These are phyloP conservation scores for Selenia dentaria DNA, from an alignment of 2,888 invertebrate species.

Conservation along the genomic window DNA sequence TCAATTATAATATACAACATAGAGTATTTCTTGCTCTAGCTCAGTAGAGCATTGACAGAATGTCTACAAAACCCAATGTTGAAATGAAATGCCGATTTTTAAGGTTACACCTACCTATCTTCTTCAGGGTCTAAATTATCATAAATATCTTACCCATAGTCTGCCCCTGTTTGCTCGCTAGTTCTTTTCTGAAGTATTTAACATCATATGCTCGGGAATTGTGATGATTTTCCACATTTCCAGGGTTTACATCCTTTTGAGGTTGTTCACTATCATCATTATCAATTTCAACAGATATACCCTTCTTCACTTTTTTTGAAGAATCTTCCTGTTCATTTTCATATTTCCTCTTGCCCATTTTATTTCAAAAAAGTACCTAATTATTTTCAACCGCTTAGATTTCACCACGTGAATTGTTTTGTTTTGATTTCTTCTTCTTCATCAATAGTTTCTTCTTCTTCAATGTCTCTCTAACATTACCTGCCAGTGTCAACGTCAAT, in stretches of 20 bases:
- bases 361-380: slow-evolving; percentile 25
- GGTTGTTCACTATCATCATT: slow-evolving; percentile 47
- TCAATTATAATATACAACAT: no score
- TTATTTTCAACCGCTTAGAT: slow-evolving; percentile 1
- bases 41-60: no score
- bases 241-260: slow-evolving; percentile 42
- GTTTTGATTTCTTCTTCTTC: no score
- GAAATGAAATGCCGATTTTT: no score
- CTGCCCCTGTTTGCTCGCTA: slow-evolving; percentile 79
- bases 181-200: slow-evolving; percentile 84
- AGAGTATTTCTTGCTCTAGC: no score
- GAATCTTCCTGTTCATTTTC: slow-evolving; percentile 44
- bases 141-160: slow-evolving; percentile 85
- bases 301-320: slow-evolving; percentile 51
- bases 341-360: slow-evolving; percentile 72
- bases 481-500: no score
- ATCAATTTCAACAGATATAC: slow-evolving; percentile 36
- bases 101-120: no score
- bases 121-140: no score
- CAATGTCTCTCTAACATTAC: no score
- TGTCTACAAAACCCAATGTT: no score
- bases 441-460: no score
- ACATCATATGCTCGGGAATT: slow-evolving; percentile 76
- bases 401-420: slow-evolving; percentile 42
- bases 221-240: slow-evolving; percentile 28